phyloP scores from a whole-genome alignment of 2,113 vertebrate species.

The Eretmodus cyanostictus region DNA sequence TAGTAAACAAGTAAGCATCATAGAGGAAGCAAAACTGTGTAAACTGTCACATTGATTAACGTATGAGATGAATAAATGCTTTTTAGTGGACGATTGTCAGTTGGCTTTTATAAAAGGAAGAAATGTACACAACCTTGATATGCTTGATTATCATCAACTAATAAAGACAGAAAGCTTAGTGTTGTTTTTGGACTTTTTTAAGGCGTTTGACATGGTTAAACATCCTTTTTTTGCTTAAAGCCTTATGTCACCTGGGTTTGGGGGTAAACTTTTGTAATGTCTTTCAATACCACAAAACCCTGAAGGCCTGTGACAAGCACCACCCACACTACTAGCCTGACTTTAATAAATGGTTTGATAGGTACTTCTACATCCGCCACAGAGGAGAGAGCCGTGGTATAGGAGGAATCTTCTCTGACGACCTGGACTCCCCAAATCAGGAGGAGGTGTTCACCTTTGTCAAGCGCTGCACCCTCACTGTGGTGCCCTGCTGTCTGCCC shows the following conservation, averaged over 20 bases:
- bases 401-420: slow-evolving; percentile 94
- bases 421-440: slow-evolving; percentile 83
- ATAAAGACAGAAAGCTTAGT: background rate
- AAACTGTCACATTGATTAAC: rapidly evolving
- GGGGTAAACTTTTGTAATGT: background rate
- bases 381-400: slow-evolving; percentile 89
- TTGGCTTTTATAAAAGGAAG: background rate
- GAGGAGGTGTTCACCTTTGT: slow-evolving; percentile 86
- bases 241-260: background rate
- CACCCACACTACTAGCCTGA: slow-evolving; percentile 81
- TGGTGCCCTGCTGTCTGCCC: slow-evolving; percentile 91
- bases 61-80: background rate
- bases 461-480: slow-evolving; percentile 83
- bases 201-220: background rate
- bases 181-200: background rate
- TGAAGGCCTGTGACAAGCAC: slow-evolving; percentile 90
- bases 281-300: slow-evolving; percentile 85
- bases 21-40: background rate
- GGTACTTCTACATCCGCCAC: slow-evolving; percentile 88
- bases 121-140: background rate
- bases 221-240: background rate
- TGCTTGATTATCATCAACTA: background rate
- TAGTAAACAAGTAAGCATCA: background rate
- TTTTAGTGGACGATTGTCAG: background rate
- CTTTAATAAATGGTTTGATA: slow-evolving; percentile 95